Evolutionary conservation across 2,797 vertebrate genomes (phyloP).

Genomic region (Heterohyrax brucei): DNA sequence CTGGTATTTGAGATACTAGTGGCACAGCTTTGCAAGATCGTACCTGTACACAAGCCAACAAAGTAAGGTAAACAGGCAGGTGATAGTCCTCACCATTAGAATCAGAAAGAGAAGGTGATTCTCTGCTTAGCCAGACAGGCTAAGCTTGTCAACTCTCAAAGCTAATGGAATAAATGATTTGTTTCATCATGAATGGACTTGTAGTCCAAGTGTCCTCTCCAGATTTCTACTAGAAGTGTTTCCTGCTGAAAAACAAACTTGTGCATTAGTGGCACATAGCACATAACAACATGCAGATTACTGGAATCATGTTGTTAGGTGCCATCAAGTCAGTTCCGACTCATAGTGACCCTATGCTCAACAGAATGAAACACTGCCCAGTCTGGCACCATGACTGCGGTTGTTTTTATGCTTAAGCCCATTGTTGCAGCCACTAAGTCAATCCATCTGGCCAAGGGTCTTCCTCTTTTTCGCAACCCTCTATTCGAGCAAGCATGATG

Average conservation of each 20-base stretch:
- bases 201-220: slow-evolving; percentile 5
- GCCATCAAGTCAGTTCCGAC: too few relatives aligned
- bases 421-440: too few relatives aligned
- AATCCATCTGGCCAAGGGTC: too few relatives aligned
- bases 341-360: too few relatives aligned
- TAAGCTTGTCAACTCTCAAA: slow-evolving; percentile 16
- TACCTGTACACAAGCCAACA: too few relatives aligned
- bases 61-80: neutral
- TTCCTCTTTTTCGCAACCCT: too few relatives aligned
- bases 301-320: neutral
- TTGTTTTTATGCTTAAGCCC: too few relatives aligned
- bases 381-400: too few relatives aligned
- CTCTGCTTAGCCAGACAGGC: neutral
- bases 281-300: slow-evolving; percentile 5
- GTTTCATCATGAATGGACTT: neutral
- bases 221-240: slow-evolving; percentile 14
- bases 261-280: neutral
- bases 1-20: too few relatives aligned
- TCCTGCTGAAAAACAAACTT: slow-evolving; percentile 35
- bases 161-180: neutral
- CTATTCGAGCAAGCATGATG: too few relatives aligned
- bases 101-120: slow-evolving; percentile 4
- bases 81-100: neutral
- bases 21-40: too few relatives aligned
- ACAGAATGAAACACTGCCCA: too few relatives aligned